Conservation (phyloP, 2,113 vertebrate species). For the Athene noctua region DNA sequence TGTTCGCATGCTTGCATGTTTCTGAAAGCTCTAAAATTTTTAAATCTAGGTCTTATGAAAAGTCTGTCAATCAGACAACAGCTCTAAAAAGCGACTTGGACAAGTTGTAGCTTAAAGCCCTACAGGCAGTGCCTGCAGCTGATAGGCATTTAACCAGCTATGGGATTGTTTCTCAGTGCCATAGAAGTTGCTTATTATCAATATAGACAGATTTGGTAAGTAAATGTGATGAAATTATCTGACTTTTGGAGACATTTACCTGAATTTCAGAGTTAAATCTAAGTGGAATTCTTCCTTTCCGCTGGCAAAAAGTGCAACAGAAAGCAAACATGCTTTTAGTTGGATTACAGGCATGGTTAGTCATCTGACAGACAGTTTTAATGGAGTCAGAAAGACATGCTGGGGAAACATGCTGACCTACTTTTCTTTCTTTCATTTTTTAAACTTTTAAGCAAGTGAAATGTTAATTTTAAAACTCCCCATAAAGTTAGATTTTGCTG, state of each 20-base stretch:
- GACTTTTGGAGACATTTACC: constrained; percentile 23
- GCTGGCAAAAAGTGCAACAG: constrained; percentile 10
- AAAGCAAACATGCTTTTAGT: constrained; percentile 54
- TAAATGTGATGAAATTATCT: constrained; percentile 36
- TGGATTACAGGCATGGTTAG: constrained; percentile 47
- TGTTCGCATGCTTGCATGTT: not conserved
- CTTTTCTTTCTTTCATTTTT: constrained; percentile 45
- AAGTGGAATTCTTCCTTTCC: constrained; percentile 45
- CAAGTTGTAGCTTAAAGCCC: constrained; percentile 27
- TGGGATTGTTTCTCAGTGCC: not conserved
- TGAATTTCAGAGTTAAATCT: constrained; percentile 46
- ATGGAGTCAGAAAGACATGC: constrained; percentile 59
- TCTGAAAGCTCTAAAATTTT: constrained; percentile 15
- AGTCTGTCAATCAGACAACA: not conserved
- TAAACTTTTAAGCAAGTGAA: not conserved
- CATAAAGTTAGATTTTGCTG: constrained; percentile 4
- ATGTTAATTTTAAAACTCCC: constrained; percentile 13
- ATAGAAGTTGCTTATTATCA: constrained; percentile 2
- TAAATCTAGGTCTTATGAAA: constrained; percentile 21
- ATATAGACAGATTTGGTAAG: constrained; percentile 28
- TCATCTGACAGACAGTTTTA: constrained; percentile 70
- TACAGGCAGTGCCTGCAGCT: constrained; percentile 56
- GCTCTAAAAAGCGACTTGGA: constrained; percentile 45
- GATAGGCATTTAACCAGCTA: constrained; percentile 40
- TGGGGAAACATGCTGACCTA: constrained; percentile 68